Evolutionary conservation across 2,888 invertebrate species (phyloP).

Genomic region (Lydus trimaculatus): DNA sequence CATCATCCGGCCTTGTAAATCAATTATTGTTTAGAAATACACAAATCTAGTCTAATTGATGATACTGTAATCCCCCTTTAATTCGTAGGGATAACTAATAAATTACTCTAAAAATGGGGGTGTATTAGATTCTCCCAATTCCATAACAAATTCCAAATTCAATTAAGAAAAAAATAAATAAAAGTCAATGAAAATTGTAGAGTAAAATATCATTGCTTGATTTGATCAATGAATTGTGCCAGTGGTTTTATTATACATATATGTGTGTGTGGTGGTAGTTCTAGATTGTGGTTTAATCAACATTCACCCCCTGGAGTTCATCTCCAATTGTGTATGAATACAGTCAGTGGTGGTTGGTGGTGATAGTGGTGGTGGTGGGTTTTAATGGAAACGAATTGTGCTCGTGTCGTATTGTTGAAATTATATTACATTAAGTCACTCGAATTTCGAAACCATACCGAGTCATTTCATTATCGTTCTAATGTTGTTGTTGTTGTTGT

Average conservation of each 20-base stretch:
- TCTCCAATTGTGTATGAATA: slow-evolving; percentile 3
- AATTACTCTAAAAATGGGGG: background rate
- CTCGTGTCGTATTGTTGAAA: slow-evolving; percentile 51
- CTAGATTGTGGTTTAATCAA: slow-evolving; percentile 9
- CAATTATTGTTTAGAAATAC: no score
- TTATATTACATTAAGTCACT: slow-evolving; percentile 35
- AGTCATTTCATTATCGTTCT: background rate
- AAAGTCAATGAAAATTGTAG: background rate
- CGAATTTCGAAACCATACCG: slow-evolving; percentile 3
- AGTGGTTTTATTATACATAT: background rate
- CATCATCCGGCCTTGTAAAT: no score
- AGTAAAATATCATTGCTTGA: background rate
- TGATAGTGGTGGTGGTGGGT: slow-evolving; percentile 18
- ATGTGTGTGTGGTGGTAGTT: background rate
- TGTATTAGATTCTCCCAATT: background rate
- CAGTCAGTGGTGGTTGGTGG: background rate
- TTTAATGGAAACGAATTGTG: slow-evolving; percentile 54
- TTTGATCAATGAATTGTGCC: background rate
- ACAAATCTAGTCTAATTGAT: background rate
- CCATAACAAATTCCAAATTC: slow-evolving; percentile 5
- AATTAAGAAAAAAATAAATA: background rate
- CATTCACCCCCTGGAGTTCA: slow-evolving; percentile 7
- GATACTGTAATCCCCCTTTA: background rate
- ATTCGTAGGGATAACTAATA: background rate
- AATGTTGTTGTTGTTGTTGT: no score